Evolutionary conservation across 2,797 vertebrate species (phyloP).

Genomic region (Uromys caudimaculatus): DNA sequence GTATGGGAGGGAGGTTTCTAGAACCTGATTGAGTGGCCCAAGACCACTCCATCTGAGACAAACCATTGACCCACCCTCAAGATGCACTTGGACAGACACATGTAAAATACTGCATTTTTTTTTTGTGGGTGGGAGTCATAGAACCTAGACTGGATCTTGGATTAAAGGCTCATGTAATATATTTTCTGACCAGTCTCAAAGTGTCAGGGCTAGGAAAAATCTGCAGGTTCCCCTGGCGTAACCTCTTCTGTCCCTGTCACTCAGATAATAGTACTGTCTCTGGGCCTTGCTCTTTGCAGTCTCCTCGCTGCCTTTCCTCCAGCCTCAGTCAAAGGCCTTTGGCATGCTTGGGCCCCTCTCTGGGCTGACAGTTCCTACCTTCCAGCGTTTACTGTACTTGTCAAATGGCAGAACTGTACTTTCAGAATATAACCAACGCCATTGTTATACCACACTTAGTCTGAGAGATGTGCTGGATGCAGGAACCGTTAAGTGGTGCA

Average conservation of each 20-base stretch:
- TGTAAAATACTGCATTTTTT: not conserved
- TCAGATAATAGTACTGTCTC: not conserved
- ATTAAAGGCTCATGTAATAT: not conserved
- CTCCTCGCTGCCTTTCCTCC: not conserved
- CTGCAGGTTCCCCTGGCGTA: not conserved
- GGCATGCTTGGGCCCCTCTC: not conserved
- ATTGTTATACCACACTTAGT: not conserved
- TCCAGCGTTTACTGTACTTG: not conserved
- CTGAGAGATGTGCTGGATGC: not conserved
- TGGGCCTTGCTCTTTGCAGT: not conserved
- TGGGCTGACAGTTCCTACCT: not conserved
- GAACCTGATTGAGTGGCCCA: no score
- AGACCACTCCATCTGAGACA: not conserved
- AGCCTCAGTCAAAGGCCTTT: not conserved
- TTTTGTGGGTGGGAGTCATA: not conserved
- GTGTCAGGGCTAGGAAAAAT: not conserved
- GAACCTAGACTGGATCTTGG: not conserved
- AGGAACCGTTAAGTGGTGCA: not conserved
- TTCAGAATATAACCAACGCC: rapidly evolving
- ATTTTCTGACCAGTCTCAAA: not conserved
- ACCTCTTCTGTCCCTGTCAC: not conserved
- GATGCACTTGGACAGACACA: not conserved
- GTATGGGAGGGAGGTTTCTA: not conserved
- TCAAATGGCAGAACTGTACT: not conserved
- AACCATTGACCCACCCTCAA: not conserved